Conservation (phyloP, 2,797 vertebrate genomes). For the Anas georgica region DNA sequence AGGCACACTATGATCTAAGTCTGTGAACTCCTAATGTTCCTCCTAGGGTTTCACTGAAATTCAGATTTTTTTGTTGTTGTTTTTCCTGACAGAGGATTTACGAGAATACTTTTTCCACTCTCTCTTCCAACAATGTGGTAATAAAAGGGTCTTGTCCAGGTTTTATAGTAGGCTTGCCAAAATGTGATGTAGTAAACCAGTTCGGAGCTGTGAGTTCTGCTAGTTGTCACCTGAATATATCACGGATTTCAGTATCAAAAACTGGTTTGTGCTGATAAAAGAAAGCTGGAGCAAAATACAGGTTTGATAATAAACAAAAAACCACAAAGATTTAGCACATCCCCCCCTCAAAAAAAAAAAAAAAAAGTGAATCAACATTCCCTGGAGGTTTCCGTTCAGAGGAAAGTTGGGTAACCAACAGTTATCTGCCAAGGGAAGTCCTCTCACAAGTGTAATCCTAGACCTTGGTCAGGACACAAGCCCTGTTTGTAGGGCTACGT, state of each 20-base stretch:
- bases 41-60: not conserved
- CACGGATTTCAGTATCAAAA: rapidly evolving
- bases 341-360: too few species aligned
- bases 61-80: not conserved
- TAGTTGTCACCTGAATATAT: rapidly evolving
- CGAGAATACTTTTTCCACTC: constrained; percentile 31
- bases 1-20: not conserved
- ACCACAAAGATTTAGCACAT: too few species aligned
- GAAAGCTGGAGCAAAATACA: not conserved
- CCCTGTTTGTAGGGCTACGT: rapidly evolving
- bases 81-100: constrained; percentile 36
- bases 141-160: constrained; percentile 31
- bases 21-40: not conserved
- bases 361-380: rapidly evolving
- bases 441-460: not conserved
- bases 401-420: not conserved
- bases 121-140: constrained; percentile 39
- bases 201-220: not conserved
- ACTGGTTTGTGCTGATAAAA: rapidly evolving
- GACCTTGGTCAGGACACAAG: not conserved
- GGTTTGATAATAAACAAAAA: not conserved
- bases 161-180: not conserved
- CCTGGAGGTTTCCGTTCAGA: not conserved
- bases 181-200: not conserved
- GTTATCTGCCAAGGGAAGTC: not conserved